phyloP scores from a whole-genome alignment of 2,888 invertebrate species.

The Drepanosiphum platanoidis region DNA sequence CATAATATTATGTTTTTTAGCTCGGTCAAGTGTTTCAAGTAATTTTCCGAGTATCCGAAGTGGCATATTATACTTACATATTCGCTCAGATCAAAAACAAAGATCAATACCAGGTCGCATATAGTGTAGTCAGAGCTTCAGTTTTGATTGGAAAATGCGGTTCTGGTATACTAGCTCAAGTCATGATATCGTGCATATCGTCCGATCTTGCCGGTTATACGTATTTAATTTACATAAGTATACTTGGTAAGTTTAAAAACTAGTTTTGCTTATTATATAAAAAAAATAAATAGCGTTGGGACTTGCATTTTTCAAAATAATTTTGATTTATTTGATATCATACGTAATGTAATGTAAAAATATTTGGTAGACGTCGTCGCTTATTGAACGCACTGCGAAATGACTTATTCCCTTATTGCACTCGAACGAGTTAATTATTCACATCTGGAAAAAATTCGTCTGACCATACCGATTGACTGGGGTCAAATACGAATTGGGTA shows the following conservation, averaged over 20 bases:
- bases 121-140: conserved; percentile 85
- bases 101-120: conserved; percentile 80
- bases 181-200: conserved; percentile 69
- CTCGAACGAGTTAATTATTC: too few species aligned
- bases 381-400: too few species aligned
- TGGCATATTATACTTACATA: conserved; percentile 93
- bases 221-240: conserved; percentile 58
- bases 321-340: too few species aligned
- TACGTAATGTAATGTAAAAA: too few species aligned
- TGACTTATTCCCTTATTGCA: too few species aligned
- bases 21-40: conserved; percentile 81
- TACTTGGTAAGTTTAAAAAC: conserved; percentile 54
- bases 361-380: too few species aligned
- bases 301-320: too few species aligned
- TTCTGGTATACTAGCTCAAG: conserved; percentile 80
- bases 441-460: too few species aligned
- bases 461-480: too few species aligned
- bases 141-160: conserved; percentile 82
- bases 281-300: too few species aligned
- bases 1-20: conserved; percentile 64
- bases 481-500: too few species aligned
- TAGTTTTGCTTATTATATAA: background rate
- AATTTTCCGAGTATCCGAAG: conserved; percentile 85
- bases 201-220: conserved; percentile 5
- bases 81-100: conserved; percentile 80